Percentiles rank a stretch among this genome's conserved stretches.
Evolutionary conservation across 2,113 vertebrate genomes (phyloP).

Genomic region (Erythrocebus patas): DNA sequence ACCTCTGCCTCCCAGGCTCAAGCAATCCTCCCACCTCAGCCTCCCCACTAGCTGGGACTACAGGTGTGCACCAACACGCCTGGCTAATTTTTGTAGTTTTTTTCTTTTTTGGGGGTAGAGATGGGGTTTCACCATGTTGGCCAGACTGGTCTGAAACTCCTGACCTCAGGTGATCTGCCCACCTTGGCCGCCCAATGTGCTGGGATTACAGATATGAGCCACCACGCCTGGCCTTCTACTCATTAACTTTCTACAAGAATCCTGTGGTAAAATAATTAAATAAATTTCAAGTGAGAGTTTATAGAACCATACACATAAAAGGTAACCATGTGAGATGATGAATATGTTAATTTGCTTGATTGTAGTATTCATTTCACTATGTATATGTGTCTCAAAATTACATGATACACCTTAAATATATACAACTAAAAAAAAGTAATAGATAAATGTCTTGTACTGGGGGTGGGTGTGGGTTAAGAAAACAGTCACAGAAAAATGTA

Average conservation of each 20-base stretch:
- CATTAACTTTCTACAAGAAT: not conserved
- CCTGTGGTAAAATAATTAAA: slow-evolving; percentile 21
- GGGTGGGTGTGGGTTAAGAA: not conserved
- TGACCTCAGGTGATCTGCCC: no score
- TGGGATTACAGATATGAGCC: no score
- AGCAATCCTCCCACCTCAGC: no score
- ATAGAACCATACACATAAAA: not conserved
- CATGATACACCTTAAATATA: not conserved
- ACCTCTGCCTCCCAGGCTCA: no score
- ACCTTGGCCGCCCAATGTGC: no score
- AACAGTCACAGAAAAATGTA: not conserved
- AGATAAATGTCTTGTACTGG: not conserved
- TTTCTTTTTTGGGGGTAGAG: no score
- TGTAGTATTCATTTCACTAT: not conserved
- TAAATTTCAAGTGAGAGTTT: slow-evolving; percentile 25
- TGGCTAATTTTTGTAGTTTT: no score
- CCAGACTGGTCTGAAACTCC: no score
- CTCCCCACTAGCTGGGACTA: no score
- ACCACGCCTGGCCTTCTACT: no score
- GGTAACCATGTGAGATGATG: not conserved
- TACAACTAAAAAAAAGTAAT: not conserved
- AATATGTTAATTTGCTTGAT: not conserved
- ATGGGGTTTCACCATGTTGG: no score
- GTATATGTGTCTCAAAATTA: not conserved
- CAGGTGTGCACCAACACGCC: no score